Base-by-base conservation (phyloP, 2,113 vertebrate genomes). In the Copsychus sechellarum region DNA sequence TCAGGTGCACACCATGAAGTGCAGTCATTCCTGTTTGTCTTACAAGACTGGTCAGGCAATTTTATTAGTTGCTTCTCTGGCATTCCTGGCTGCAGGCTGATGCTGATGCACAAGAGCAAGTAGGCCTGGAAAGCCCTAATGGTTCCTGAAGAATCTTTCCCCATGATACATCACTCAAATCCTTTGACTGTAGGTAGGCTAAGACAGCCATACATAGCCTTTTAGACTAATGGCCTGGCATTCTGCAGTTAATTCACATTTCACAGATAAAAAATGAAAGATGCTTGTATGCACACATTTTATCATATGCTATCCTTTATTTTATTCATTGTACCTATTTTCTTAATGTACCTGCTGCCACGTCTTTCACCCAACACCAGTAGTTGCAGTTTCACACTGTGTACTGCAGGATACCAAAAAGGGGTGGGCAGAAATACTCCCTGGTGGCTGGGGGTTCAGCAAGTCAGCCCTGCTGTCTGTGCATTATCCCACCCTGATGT, bases 271-370 rank as follows among this genome's bases (percentile, higher is more conserved):
- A 91, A 82, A 86, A 38, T 5, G 22, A 95, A 96, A 95, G 78
- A 96, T 96, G 97, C 97, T 98, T 97, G 96, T 97, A 97, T 98
- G 96, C 98, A 97, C 98, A 96, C 79, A 26, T 79, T 98, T 96
- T 98, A 98, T 97, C 96, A 91, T 97, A 97, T 97, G 95, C 95
- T 97, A 97, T 88, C 61, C 92, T 98, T 97, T 98, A 97, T 97
- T 98, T 97, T 98, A 98, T 94, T 97, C 95, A 95, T 96, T 88
- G 94, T 97, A 96, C 95, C 93, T 98, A 88, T 98, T 98, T 98
- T 97, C 95, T 96, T 97, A 96, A 96, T 94, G 66, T 97, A 96
- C 84, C 91, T 95, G 93, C 95, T 96, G 90, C 89, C 97, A 97
- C 21, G 9, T 79, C 76, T 96, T 83, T 85, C 94, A 92, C 73